Conservation (phyloP, 2,797 vertebrate genomes). For the Furcifer pardalis region DNA sequence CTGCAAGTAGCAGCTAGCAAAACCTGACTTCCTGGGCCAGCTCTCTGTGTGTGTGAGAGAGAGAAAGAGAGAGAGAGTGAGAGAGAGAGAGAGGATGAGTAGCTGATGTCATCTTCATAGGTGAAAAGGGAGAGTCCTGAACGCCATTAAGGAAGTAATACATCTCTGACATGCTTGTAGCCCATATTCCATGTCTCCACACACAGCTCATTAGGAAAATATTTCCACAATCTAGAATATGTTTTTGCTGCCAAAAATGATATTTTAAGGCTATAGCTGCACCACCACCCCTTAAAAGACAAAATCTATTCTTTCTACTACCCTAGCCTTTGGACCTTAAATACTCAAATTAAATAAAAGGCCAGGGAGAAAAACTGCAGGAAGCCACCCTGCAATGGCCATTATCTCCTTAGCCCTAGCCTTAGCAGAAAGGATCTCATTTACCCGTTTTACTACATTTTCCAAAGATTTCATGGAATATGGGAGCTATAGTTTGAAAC, state of each 20-base stretch:
- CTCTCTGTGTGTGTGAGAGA: constrained; percentile 28
- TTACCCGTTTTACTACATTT: not conserved
- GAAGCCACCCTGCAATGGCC: constrained; percentile 42
- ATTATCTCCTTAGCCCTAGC: constrained; percentile 30
- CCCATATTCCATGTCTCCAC: not conserved
- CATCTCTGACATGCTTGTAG: constrained; percentile 37
- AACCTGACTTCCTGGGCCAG: constrained; percentile 66
- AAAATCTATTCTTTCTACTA: constrained; percentile 47
- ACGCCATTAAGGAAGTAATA: constrained; percentile 23
- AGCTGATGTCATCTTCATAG: constrained; percentile 57
- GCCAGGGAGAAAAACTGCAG: constrained; percentile 30
- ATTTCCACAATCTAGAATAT: constrained; percentile 5
- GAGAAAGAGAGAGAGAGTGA: not conserved
- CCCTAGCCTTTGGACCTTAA: constrained; percentile 49
- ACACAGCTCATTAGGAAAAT: constrained; percentile 24
- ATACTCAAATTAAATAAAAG: constrained; percentile 46
- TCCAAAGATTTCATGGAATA: not conserved
- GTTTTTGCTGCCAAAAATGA: not conserved
- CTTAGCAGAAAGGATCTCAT: constrained; percentile 47
- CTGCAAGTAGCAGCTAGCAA: constrained; percentile 56
- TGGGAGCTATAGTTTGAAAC: not conserved
- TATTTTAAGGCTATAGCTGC: constrained; percentile 32
- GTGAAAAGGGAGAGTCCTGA: constrained; percentile 56
- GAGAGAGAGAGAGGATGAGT: constrained; percentile 39
- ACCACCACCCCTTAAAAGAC: constrained; percentile 30